Evolutionary conservation across 1,140 invertebrate genomes (phyloP).

Genomic region (Pollicipes pollicipes): DNA sequence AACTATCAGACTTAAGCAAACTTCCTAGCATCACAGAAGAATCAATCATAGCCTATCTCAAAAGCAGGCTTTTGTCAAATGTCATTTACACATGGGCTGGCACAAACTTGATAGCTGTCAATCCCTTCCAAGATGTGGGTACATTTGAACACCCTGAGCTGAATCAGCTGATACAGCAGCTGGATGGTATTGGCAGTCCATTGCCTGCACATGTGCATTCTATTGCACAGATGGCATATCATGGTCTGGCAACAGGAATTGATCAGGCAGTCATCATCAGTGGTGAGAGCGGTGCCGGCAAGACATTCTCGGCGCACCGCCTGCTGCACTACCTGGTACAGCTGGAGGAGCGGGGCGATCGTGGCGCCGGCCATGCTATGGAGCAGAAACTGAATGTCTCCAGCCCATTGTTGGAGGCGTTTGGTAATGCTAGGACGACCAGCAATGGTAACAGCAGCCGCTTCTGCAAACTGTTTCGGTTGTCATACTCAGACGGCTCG

Average conservation of each 20-base stretch:
- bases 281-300: constrained; percentile 38
- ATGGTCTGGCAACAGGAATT: background rate
- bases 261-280: constrained; percentile 17
- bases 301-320: constrained; percentile 25
- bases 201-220: background rate
- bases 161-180: background rate
- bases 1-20: background rate
- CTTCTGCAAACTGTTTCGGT: constrained; percentile 38
- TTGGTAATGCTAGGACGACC: constrained; percentile 36
- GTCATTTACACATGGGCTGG: background rate
- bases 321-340: constrained; percentile 10
- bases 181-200: background rate
- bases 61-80: background rate
- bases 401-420: constrained; percentile 36
- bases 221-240: background rate
- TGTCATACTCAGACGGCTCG: constrained; percentile 36
- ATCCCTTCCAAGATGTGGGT: background rate
- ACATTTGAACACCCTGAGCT: background rate
- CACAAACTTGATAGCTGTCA: background rate
- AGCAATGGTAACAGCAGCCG: constrained; percentile 37
- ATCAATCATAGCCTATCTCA: background rate
- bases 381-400: constrained; percentile 13
- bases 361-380: background rate
- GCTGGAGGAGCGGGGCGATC: constrained; percentile 17
- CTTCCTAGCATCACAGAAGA: background rate